Evolutionary conservation across 2,888 invertebrate genomes (phyloP).

Genomic region (Melitaea athalia): DNA sequence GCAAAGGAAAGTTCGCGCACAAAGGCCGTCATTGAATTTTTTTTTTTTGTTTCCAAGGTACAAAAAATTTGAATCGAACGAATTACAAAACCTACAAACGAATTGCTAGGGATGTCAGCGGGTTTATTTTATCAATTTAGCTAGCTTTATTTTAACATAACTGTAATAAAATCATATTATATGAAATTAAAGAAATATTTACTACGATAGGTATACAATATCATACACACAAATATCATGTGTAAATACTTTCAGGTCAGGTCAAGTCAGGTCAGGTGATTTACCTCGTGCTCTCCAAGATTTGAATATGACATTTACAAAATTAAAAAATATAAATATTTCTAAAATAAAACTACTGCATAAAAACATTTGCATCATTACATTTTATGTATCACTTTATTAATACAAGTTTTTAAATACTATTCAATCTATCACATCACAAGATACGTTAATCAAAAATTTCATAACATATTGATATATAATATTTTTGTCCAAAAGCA

Average conservation of each 20-base stretch:
- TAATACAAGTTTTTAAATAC: neutral
- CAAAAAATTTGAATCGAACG: conserved; percentile 71
- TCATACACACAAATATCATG: too few relatives aligned
- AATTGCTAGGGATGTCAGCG: conserved; percentile 55
- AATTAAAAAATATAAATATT: too few relatives aligned
- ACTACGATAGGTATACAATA: too few relatives aligned
- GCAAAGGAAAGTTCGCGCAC: conserved; percentile 72
- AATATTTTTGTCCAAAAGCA: neutral
- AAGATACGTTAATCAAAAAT: neutral
- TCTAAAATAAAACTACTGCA: too few relatives aligned
- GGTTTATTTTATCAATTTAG: neutral
- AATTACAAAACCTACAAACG: conserved; percentile 70
- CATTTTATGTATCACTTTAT: neutral
- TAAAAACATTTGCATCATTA: too few relatives aligned
- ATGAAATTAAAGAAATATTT: neutral
- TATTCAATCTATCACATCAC: neutral
- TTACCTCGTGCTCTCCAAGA: too few relatives aligned
- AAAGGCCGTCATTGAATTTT: conserved; percentile 66
- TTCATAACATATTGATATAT: neutral
- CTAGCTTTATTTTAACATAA: neutral
- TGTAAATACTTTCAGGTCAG: too few relatives aligned
- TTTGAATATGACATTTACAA: too few relatives aligned
- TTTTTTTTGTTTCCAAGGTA: conserved; percentile 71
- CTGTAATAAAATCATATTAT: neutral
- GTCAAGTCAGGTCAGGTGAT: too few relatives aligned